Evolutionary conservation across 2,888 invertebrate genomes (phyloP).

Genomic region (Hesperia comma): DNA sequence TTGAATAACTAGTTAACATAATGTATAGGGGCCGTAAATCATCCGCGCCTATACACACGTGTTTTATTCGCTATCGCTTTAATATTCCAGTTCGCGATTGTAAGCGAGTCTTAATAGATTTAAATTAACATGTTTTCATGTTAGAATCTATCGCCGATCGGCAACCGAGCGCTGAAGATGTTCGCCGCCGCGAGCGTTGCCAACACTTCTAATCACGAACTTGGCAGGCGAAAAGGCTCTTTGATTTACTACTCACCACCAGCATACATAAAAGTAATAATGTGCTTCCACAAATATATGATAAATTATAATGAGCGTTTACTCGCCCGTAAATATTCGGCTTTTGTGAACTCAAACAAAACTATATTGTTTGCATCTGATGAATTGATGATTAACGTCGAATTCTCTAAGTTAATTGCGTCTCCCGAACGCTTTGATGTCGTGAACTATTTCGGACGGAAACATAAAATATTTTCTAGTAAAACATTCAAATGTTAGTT

Average conservation of each 20-base stretch:
- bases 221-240: conserved; percentile 71
- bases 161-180: conserved; percentile 60
- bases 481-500: conserved; percentile 20
- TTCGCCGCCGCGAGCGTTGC: conserved; percentile 61
- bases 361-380: conserved; percentile 39
- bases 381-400: conserved; percentile 42
- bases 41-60: conserved; percentile 14
- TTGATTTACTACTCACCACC: conserved; percentile 79
- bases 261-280: conserved; percentile 48
- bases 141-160: conserved; percentile 55
- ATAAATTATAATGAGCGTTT: conserved; percentile 45
- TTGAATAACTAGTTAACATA: conserved; percentile 17
- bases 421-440: conserved; percentile 38
- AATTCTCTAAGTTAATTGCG: conserved; percentile 30
- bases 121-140: conserved; percentile 62
- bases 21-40: conserved; percentile 40
- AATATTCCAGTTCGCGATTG: conserved; percentile 42
- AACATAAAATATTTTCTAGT: conserved; percentile 39
- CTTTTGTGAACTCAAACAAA: conserved; percentile 45
- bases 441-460: conserved; percentile 28
- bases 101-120: conserved; percentile 53
- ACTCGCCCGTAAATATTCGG: conserved; percentile 42
- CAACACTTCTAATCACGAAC: conserved; percentile 63
- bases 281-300: conserved; percentile 49
- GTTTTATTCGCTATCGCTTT: conserved; percentile 40